Conservation (phyloP, 1,140 invertebrate genomes). For the Coelopa frigida region DNA sequence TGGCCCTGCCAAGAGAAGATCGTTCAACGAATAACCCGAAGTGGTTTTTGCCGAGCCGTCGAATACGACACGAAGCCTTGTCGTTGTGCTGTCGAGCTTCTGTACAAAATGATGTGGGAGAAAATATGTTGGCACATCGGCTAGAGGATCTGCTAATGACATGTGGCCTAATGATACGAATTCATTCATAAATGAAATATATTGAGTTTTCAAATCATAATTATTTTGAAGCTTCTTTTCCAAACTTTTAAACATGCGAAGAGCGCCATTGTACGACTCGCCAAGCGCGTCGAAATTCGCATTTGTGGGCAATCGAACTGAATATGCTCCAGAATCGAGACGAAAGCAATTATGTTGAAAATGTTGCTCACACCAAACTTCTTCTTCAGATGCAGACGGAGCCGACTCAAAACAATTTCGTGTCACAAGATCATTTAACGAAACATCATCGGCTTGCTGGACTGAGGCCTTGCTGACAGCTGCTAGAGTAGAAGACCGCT, state of each 20-base stretch:
- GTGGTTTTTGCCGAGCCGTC: constrained; percentile 12
- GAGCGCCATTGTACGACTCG: constrained; percentile 4
- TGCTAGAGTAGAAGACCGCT: neutral
- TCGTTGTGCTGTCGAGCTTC: constrained; percentile 16
- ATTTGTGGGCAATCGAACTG: constrained; percentile 3
- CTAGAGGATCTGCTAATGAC: neutral
- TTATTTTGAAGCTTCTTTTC: neutral
- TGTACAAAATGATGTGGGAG: constrained; percentile 16
- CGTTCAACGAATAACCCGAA: constrained; percentile 17
- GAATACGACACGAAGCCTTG: constrained; percentile 17
- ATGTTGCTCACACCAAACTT: constrained; percentile 1
- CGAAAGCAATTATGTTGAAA: neutral
- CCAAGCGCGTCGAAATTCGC: neutral
- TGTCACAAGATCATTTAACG: neutral
- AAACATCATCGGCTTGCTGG: no score
- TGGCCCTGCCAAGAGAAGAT: constrained; percentile 13
- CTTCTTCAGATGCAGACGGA: neutral
- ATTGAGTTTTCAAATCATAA: neutral
- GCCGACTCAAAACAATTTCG: neutral
- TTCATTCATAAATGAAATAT: no score
- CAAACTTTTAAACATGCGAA: neutral
- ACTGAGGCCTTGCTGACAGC: neutral
- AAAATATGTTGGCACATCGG: constrained; percentile 2
- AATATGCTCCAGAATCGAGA: neutral
- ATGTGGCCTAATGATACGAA: constrained; percentile 4